A percentile compares a stretch with the other conserved stretches of the same genome.
Evolutionary conservation across 1,140 invertebrate species (phyloP).

Genomic region (Steinernema khuongi): DNA sequence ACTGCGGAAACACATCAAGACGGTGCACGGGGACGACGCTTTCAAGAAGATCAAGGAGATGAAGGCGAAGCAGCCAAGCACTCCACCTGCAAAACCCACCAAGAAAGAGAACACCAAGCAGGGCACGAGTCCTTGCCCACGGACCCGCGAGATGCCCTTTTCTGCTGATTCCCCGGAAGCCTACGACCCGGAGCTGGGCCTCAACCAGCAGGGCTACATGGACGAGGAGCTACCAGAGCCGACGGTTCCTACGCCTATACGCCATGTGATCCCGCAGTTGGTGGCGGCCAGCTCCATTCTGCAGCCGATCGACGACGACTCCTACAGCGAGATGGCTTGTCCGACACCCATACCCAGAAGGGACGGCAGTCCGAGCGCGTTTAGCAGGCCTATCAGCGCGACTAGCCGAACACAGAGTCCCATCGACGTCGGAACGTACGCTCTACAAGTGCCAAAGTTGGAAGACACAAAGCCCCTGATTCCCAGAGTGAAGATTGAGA

Average conservation of each 20-base stretch:
- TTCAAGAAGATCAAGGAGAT: slow-evolving; percentile 98
- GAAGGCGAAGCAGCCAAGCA: slow-evolving; percentile 30
- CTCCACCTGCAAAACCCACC: not conserved
- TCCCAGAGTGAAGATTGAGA: no score
- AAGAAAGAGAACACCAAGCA: not conserved
- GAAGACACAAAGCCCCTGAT: no score
- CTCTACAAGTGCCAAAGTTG: no score
- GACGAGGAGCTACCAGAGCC: not conserved
- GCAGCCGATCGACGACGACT: not conserved
- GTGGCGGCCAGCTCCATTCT: not conserved
- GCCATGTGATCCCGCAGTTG: not conserved
- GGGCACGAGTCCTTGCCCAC: not conserved
- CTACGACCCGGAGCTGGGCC: not conserved
- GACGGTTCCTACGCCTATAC: not conserved
- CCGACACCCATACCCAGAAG: not conserved
- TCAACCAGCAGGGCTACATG: not conserved
- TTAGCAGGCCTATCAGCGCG: not conserved
- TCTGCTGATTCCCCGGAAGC: not conserved
- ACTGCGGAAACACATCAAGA: slow-evolving; percentile 91
- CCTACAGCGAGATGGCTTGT: not conserved
- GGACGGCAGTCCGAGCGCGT: not conserved
- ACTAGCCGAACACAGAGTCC: slow-evolving; percentile 1
- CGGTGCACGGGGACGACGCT: slow-evolving; percentile 93
- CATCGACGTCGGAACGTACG: not conserved
- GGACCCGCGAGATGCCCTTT: not conserved